Conservation (phyloP, 2,797 vertebrate genomes). For the Catamblyrhynchus diadema region DNA sequence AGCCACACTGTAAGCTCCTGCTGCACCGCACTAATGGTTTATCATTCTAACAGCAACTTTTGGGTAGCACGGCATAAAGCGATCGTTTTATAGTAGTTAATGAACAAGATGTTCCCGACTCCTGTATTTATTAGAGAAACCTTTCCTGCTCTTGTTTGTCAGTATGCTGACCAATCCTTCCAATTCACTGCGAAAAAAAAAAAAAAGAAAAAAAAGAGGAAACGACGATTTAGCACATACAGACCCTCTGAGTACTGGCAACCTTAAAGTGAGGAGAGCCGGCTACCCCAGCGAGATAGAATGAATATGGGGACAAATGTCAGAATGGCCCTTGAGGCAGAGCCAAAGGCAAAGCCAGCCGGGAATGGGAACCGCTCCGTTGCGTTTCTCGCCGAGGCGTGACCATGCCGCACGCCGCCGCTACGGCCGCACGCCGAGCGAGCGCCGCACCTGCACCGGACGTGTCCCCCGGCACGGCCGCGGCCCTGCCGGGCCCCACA, state of each 20-base stretch:
- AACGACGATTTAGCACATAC: accelerated
- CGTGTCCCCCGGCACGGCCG: neutral
- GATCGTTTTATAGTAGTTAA: accelerated
- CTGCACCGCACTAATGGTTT: neutral
- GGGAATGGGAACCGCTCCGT: accelerated
- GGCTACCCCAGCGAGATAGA: accelerated
- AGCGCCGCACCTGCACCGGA: neutral
- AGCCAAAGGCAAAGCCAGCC: neutral
- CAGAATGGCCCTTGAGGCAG: accelerated
- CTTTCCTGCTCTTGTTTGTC: neutral
- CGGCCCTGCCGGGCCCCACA: neutral
- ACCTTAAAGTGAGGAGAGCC: accelerated
- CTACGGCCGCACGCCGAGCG: neutral
- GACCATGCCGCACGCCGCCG: neutral
- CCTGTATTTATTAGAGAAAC: neutral
- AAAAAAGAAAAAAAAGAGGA: neutral
- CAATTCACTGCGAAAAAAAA: neutral
- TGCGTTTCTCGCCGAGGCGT: neutral
- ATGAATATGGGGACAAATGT: accelerated
- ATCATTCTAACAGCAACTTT: neutral
- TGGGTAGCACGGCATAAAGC: accelerated
- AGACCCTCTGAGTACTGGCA: accelerated
- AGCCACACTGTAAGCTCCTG: neutral
- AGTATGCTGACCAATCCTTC: neutral
- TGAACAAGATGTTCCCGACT: neutral